Conservation (phyloP, 2,797 vertebrate genomes). For the Halcyon smyrnensis region DNA sequence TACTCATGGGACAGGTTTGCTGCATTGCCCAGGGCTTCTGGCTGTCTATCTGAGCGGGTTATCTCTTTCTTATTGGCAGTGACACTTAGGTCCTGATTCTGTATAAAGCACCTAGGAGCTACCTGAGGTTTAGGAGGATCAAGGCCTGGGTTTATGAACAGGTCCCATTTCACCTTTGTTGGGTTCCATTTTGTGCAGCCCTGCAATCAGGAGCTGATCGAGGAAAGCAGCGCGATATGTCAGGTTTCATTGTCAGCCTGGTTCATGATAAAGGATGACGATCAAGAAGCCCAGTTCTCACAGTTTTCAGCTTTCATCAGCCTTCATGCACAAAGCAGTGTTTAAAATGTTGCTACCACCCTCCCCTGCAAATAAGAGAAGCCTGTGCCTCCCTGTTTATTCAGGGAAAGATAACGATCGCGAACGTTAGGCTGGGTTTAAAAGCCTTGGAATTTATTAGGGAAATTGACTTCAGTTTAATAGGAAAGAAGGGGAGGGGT, state of each 20-base stretch:
- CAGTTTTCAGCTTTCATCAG: neutral
- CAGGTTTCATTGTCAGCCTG: neutral
- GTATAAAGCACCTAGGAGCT: neutral
- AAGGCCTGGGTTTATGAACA: neutral
- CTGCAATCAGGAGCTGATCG: neutral
- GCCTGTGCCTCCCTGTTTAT: constrained; percentile 26
- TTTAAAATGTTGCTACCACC: constrained; percentile 9
- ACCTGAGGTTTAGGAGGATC: neutral
- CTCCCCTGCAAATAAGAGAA: constrained; percentile 6
- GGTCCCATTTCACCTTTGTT: neutral
- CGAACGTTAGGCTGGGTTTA: neutral
- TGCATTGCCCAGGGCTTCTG: neutral
- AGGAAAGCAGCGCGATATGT: neutral
- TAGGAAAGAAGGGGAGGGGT: constrained; percentile 18
- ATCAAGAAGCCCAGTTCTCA: neutral
- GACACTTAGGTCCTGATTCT: neutral
- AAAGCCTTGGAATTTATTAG: constrained; percentile 41
- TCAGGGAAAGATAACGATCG: constrained; percentile 47
- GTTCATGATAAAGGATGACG: neutral
- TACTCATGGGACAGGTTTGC: neutral
- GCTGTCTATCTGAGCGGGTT: neutral
- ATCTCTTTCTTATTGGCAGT: neutral
- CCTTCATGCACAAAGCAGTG: neutral
- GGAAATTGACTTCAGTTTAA: constrained; percentile 49
- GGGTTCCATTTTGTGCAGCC: neutral